Evolutionary conservation across 2,888 invertebrate species (phyloP).

Genomic region (Microctonus brassicae): DNA sequence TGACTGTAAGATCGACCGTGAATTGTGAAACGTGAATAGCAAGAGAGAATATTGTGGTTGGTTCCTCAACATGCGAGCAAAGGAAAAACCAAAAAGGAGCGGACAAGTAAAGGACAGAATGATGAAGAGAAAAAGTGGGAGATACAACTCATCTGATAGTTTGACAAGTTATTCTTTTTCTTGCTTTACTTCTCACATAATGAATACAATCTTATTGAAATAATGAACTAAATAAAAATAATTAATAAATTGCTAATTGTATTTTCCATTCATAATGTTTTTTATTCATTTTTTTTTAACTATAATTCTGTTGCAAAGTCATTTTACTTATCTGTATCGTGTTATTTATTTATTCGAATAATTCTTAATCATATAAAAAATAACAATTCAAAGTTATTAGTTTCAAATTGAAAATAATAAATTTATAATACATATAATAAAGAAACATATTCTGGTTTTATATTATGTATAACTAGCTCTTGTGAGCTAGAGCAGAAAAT

Average conservation of each 20-base stretch:
- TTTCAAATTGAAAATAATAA: slow-evolving; percentile 2
- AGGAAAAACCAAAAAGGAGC: slow-evolving; percentile 51
- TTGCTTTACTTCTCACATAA: not conserved
- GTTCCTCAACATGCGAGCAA: slow-evolving; percentile 43
- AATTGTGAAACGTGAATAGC: too few species aligned
- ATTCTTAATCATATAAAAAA: not conserved
- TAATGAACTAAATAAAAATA: not conserved
- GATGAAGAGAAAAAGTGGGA: slow-evolving; percentile 42
- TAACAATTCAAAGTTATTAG: not conserved
- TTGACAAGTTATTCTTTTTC: slow-evolving; percentile 6
- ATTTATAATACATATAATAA: slow-evolving; percentile 11
- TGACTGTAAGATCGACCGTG: slow-evolving; percentile 65
- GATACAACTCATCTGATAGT: slow-evolving; percentile 36
- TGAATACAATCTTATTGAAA: not conserved
- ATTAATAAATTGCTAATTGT: not conserved
- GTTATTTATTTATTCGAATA: not conserved
- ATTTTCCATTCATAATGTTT: not conserved
- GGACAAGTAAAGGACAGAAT: slow-evolving; percentile 42
- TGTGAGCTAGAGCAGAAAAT: not conserved
- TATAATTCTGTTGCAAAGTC: not conserved
- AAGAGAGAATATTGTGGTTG: slow-evolving; percentile 58
- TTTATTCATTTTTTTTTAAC: not conserved
- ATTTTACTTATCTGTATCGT: not conserved
- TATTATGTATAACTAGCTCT: not conserved
- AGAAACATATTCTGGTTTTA: not conserved